Evolutionary conservation across 1,140 invertebrate species (phyloP), one percentile per base, ranked within the genome.

Genomic region (Drosophila athabasca): DNA sequence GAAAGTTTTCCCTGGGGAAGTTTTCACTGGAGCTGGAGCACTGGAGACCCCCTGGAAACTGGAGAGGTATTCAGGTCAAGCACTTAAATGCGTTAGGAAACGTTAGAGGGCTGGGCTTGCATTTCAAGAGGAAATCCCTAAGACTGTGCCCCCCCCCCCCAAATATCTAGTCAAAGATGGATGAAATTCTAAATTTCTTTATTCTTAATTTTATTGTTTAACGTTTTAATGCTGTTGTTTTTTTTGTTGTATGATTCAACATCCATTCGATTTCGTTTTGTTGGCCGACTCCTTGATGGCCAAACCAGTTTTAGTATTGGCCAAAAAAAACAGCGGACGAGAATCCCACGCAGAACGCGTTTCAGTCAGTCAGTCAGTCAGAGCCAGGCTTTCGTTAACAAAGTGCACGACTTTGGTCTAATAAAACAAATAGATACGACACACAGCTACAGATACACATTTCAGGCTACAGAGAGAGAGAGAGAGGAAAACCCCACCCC

Each of bases 401-500:
- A 88, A 87, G 82, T 88, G 76, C 83, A 87, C 83, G 83, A 87
- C 66, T 87, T 87, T 83, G 79, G 83, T 87, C 82, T 88, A 83
- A 83, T 88, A 87, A 83, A 77, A 64, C 44, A 55, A 55, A 65
- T 53, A 57, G 29, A 73, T 62, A 61, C 52, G 48, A 58, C 73
- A 76, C 39, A 58, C 22, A 31, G 22, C 31, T 17, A 50, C n/a
- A 59, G 29, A 22, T 26, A 39, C 45, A 22, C 15, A 29, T n/a
- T 52, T 31, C 15, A n/a, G 29, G 29, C 35, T 22, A 19, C 15
- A 26, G 51, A 58, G 58, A 69, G 74, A 19, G 17, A 19, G 17
- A 19, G 51, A 58, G 58, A 69, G 74, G 60, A 79, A 88, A 77
- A 79, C 72, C 84, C 68, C 83, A 79, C 8, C 2, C 2, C 31